Base-by-base conservation (phyloP, 2,888 invertebrate genomes). In the Ormyrus labotus region DNA sequence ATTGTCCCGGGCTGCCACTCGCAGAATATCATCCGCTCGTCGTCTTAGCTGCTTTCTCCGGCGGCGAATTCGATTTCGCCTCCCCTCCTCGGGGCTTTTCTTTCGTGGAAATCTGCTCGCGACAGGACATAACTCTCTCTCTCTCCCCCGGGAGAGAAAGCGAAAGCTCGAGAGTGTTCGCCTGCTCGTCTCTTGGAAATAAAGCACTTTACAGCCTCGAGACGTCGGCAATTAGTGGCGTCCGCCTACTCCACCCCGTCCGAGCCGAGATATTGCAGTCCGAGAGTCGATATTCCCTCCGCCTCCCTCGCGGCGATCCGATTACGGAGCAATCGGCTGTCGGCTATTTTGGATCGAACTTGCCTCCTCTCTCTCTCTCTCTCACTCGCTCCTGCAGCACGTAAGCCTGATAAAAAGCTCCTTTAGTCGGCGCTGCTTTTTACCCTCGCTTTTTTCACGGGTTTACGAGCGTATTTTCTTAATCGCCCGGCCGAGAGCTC, bases 61-160 rank as follows among this genome's bases (percentile, higher is more conserved):
- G 65, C 69, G 76, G 80, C 81, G 74, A 79, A 79, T 72, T 78
- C 79, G 79, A 80, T 81, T 83, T 74, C 45, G 64, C 57, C 68
- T 60, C 65, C 13, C 55, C 8, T 63, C 7, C 13, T 8, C 50
- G 13, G 13, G 6, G 1, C 67, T 67, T 34, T 34, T 45, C 60
- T 51, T 34, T 34, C 7, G 65, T n/a, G 34, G 60, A 51, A 67
- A 68, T 78, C 74, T 80, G 69, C 50, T 69, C 63, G 64, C 45
- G 73, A 74, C 74, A 79, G 74, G 34, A 61, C 64, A 68, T 47
- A 69, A 64, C 63, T 72, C 67, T 60, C 53, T 11, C 10, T 19
- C 19, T 13, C 48, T 55, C 65, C 63, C 55, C 19, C 34, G 6
- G 10, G 48, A 61, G 61, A 63, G 78, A 58, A n/a, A 10, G 65